These are phyloP conservation scores for Collichthys lucidus DNA, from an alignment of 2,113 vertebrate genomes.

Conservation along the genomic window DNA sequence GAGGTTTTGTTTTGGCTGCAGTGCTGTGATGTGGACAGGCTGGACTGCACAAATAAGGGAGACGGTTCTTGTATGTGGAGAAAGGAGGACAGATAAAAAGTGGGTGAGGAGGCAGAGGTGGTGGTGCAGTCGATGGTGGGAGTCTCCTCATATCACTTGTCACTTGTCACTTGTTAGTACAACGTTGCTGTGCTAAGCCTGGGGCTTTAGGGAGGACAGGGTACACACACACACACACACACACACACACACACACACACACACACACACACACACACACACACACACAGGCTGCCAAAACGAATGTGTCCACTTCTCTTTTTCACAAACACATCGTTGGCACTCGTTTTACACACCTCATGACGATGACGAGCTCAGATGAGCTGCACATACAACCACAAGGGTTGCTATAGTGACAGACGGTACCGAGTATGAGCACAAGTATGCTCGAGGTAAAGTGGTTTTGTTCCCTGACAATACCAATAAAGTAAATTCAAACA, in stretches of 20 bases:
- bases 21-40: background rate
- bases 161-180: constrained; percentile 64
- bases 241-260: background rate
- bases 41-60: background rate
- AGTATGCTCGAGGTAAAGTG: background rate
- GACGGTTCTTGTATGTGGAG: constrained; percentile 3
- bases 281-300: constrained; percentile 49
- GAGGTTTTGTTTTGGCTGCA: constrained; percentile 3
- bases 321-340: constrained; percentile 33
- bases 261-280: constrained; percentile 17
- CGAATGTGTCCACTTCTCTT: constrained; percentile 46
- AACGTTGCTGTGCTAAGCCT: constrained; percentile 51
- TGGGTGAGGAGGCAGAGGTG: constrained; percentile 30
- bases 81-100: constrained; percentile 46
- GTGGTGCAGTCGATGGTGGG: constrained; percentile 9
- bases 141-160: constrained; percentile 48
- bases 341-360: constrained; percentile 31
- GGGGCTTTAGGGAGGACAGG: constrained; percentile 25
- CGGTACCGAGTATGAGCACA: background rate
- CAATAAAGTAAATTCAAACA: background rate
- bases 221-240: constrained; percentile 3
- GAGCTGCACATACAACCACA: constrained; percentile 6
- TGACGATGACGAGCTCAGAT: constrained; percentile 20
- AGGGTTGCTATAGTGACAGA: constrained; percentile 16
- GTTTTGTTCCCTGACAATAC: background rate